A percentile compares a stretch with the other conserved stretches of the same genome.
Evolutionary conservation across 2,888 invertebrate genomes (phyloP).

Genomic region (Epinotia bilunana): DNA sequence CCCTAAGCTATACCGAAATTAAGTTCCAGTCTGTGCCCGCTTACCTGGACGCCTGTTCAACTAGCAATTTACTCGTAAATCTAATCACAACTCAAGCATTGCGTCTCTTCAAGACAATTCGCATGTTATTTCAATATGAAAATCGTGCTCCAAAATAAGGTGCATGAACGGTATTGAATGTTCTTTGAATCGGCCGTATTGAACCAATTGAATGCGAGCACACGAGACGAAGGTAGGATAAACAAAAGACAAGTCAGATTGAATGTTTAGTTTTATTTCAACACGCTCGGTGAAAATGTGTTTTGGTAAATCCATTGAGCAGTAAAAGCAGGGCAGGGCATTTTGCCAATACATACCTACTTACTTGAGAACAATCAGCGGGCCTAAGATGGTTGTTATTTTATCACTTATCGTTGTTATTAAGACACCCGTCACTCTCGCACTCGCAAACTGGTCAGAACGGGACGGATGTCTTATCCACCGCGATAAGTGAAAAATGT

Average conservation of each 20-base stretch:
- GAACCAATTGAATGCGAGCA: conserved; percentile 2
- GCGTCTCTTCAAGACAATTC: background rate
- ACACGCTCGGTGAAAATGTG: background rate
- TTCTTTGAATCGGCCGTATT: conserved; percentile 25
- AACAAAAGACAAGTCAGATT: background rate
- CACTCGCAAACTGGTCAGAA: no score
- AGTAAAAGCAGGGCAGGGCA: background rate
- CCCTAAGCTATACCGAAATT: conserved; percentile 20
- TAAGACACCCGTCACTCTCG: no score
- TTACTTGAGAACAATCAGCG: no score
- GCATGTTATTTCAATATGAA: background rate
- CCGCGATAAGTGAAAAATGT: no score
- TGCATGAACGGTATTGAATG: conserved; percentile 3
- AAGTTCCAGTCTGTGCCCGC: conserved; percentile 2
- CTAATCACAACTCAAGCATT: background rate
- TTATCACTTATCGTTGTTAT: no score
- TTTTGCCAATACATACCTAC: no score
- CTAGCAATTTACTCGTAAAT: no score
- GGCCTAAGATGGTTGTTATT: no score
- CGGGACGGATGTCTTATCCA: no score
- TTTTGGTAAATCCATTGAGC: background rate
- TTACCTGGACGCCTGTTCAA: conserved; percentile 2
- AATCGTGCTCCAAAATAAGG: background rate
- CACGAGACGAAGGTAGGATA: conserved; percentile 3
- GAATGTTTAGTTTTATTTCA: background rate